phyloP scores from a whole-genome alignment of 2,797 vertebrate species.

The Echeneis naucrates region DNA sequence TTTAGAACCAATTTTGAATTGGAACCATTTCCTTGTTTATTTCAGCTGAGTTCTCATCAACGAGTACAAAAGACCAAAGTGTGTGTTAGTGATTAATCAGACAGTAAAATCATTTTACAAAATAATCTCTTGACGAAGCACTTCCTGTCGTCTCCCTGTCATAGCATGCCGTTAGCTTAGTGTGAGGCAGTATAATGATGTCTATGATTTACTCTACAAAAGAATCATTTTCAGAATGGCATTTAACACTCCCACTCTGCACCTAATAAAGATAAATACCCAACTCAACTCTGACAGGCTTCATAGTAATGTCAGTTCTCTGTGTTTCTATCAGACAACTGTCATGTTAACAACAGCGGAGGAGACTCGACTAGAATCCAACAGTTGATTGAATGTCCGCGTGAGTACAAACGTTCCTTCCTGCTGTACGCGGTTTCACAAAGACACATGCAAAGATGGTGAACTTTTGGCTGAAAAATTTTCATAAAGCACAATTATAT shows the following conservation, averaged over 20 bases:
- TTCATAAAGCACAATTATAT: no score
- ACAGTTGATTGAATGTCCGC: slow-evolving; percentile 96
- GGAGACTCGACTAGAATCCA: slow-evolving; percentile 96
- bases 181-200: not conserved
- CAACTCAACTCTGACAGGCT: slow-evolving; percentile 26
- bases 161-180: no score
- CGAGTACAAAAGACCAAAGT: not conserved
- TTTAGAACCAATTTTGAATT: slow-evolving; percentile 12
- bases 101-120: not conserved
- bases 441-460: no score
- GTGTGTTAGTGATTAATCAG: not conserved
- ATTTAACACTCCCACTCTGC: not conserved
- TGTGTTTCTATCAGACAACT: slow-evolving; percentile 96
- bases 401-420: slow-evolving; percentile 90
- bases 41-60: not conserved
- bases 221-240: not conserved
- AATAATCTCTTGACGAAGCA: not conserved
- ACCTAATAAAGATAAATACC: not conserved
- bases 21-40: not conserved
- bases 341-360: slow-evolving; percentile 97
- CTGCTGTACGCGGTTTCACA: no score
- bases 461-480: no score
- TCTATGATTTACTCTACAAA: not conserved
- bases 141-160: not conserved
- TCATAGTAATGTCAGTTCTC: slow-evolving; percentile 85